A percentile compares a stretch with the other conserved stretches of the same genome.
Conservation (phyloP, 2,888 invertebrate genomes). For the Drosophila percnosoma region DNA sequence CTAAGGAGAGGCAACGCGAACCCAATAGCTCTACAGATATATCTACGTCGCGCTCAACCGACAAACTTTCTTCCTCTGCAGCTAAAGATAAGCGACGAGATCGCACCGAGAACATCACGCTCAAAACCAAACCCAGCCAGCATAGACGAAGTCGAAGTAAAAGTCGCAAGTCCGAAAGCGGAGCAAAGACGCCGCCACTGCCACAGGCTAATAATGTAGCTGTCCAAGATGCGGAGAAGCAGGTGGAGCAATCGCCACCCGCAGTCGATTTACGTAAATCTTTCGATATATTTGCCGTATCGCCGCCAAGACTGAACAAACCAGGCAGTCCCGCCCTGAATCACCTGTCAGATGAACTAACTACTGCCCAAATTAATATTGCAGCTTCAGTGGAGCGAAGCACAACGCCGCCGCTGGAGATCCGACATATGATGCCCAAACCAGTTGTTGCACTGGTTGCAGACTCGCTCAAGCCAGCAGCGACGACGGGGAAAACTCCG, state of each 20-base stretch:
- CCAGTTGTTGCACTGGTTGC: constrained; percentile 3
- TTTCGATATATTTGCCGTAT: constrained; percentile 80
- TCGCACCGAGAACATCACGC: not conserved
- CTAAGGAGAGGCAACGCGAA: constrained; percentile 11
- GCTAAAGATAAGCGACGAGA: constrained; percentile 11
- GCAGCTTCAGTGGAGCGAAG: constrained; percentile 37
- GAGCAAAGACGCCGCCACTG: constrained; percentile 46
- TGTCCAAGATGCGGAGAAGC: not conserved
- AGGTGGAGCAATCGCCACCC: constrained; percentile 16
- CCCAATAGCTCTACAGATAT: constrained; percentile 13
- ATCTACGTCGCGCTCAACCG: not conserved
- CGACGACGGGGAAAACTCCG: constrained; percentile 3
- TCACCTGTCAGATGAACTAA: constrained; percentile 11
- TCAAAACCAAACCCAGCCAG: constrained; percentile 3
- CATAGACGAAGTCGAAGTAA: constrained; percentile 31
- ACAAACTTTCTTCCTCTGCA: not conserved
- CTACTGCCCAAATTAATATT: constrained; percentile 31
- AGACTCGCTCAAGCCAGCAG: constrained; percentile 34
- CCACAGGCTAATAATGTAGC: constrained; percentile 13
- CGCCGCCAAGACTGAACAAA: constrained; percentile 70
- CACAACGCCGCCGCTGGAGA: constrained; percentile 69
- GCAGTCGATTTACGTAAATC: constrained; percentile 20
- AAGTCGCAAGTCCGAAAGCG: constrained; percentile 25
- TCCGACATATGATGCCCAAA: constrained; percentile 13
- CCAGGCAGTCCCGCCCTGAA: constrained; percentile 18